These are phyloP conservation scores for Nicator chloris DNA, from an alignment of 2,113 vertebrate species.

Conservation along the genomic window DNA sequence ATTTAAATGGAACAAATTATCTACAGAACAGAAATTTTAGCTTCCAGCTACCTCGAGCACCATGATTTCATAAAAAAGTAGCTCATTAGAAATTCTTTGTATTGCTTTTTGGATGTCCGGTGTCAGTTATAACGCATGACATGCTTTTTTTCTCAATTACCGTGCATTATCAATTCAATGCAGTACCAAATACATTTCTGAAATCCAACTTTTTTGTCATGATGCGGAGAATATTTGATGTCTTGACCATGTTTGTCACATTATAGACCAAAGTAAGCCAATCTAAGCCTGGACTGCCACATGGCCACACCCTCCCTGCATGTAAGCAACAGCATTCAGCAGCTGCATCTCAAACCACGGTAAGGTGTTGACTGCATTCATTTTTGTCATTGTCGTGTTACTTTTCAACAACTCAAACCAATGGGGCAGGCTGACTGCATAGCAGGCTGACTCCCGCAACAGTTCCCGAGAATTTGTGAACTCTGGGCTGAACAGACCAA, in stretches of 20 bases:
- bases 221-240: background rate
- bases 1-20: background rate
- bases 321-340: background rate
- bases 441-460: too few relatives aligned
- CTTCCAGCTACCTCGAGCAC: background rate
- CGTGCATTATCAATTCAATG: background rate
- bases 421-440: background rate
- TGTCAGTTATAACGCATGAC: background rate
- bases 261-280: background rate
- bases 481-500: too few relatives aligned
- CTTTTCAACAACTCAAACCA: background rate
- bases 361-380: background rate
- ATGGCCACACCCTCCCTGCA: rapidly evolving
- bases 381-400: background rate
- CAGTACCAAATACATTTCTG: background rate
- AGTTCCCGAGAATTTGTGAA: too few relatives aligned
- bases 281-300: background rate
- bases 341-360: background rate
- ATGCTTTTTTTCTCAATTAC: background rate
- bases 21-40: background rate
- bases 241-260: background rate
- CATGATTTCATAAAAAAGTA: background rate
- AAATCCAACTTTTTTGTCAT: background rate
- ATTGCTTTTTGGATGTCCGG: background rate
- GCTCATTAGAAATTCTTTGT: background rate